A percentile compares a stretch with the other conserved stretches of the same genome.
These are phyloP conservation scores for Fringilla coelebs DNA, from an alignment of 2,797 vertebrate species.

Conservation along the genomic window DNA sequence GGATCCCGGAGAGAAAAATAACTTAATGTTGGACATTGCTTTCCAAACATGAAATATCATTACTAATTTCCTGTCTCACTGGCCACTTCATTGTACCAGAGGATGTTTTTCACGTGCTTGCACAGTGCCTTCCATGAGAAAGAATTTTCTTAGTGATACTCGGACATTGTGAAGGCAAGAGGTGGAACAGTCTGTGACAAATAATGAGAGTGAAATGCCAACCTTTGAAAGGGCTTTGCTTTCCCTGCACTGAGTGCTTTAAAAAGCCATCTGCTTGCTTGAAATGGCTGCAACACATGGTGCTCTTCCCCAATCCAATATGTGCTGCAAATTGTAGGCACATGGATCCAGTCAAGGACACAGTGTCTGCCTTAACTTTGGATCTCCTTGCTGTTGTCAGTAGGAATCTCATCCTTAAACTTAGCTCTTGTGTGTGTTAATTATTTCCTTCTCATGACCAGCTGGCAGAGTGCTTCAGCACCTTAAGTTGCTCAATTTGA, in stretches of 20 bases:
- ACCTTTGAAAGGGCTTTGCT: conserved; percentile 39
- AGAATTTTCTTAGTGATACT: conserved; percentile 13
- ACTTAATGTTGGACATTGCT: not conserved
- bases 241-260: not conserved
- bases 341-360: conserved; percentile 67
- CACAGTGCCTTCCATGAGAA: not conserved
- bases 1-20: not conserved
- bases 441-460: conserved; percentile 77
- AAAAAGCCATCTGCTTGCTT: conserved; percentile 61
- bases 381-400: conserved; percentile 70
- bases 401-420: conserved; percentile 60
- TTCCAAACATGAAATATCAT: not conserved
- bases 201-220: conserved; percentile 47
- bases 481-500: conserved; percentile 77
- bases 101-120: not conserved
- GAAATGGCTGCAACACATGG: conserved; percentile 55
- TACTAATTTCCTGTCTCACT: not conserved
- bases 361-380: conserved; percentile 60
- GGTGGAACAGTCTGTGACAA: conserved; percentile 44
- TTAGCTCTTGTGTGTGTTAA: conserved; percentile 71
- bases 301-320: conserved; percentile 40
- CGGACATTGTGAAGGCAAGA: not conserved
- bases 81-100: not conserved
- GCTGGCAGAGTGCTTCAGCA: conserved; percentile 67
- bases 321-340: conserved; percentile 50